Evolutionary conservation across 2,888 invertebrate genomes (phyloP).

Genomic region (Eristalis pertinax): DNA sequence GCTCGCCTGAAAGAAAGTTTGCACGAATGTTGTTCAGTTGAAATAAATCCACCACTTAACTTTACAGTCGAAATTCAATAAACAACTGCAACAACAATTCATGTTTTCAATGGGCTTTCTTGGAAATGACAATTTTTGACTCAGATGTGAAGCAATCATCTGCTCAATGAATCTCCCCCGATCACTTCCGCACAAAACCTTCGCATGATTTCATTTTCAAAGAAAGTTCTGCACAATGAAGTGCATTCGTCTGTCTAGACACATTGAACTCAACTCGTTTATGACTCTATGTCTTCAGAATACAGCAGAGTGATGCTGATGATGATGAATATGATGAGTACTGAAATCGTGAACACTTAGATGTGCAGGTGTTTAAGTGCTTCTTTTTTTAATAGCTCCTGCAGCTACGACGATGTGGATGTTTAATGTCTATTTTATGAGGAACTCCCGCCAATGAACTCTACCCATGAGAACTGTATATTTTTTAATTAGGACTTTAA

Average conservation of each 20-base stretch:
- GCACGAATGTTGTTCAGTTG: no score
- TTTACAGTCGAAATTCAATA: no score
- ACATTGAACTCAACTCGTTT: background rate
- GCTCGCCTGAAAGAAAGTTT: background rate
- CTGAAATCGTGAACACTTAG: background rate
- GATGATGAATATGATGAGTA: background rate
- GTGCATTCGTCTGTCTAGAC: background rate
- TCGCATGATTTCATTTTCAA: no score
- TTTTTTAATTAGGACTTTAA: background rate
- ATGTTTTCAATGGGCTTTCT: no score
- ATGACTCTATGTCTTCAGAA: background rate
- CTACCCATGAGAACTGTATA: background rate
- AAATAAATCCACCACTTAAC: no score
- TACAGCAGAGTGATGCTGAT: background rate
- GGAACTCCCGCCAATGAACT: background rate
- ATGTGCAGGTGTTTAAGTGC: background rate
- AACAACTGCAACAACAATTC: no score
- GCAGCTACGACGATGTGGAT: background rate
- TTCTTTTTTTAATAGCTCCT: background rate
- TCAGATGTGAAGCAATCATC: no score
- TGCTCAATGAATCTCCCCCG: no score
- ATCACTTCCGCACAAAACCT: no score
- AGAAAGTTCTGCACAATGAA: background rate
- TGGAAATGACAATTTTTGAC: no score
- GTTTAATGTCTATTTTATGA: background rate